Base-by-base conservation (phyloP, 2,797 vertebrate genomes). In the Oreortyx pictus region DNA sequence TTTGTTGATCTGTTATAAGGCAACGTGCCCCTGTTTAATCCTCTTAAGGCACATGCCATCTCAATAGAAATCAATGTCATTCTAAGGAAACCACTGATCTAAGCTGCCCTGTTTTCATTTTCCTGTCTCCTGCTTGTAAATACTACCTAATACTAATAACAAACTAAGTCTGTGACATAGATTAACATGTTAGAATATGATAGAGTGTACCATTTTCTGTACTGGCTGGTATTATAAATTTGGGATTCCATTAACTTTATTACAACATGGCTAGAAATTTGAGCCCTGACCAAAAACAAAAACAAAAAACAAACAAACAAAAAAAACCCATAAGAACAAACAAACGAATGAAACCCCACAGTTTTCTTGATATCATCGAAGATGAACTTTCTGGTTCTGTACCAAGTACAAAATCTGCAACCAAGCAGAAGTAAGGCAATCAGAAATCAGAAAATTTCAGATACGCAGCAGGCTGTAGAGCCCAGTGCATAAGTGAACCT, bases 351-450 rank as follows among this genome's bases (percentile, higher is more conserved):
- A 39, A 39, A 39, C 39, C 9, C 5, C 49, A 44, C 46, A 17
- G 9, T 67, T 88, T 75, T 57, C 47, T 46, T 1, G 0, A 14
- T 49, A 39, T 14, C 39, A n/a, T 9, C 0, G 1, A 71, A 41
- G 33, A 79, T 20, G 22, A 86, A 61, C n/a, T 75, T 14, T 78
- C 41, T 66, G 52, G 52, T 50, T 72, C 47, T 52, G 43, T 57
- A 31, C 35, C 10, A 41, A 5, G 15, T 29, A 67, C 37, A 24
- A 31, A 88, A 60, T 73, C 31, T 77, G 75, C 44, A 77, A 59
- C 8, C 16, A 77, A 62, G 44, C 18, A 67, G 56, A 67, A 72
- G 56, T 62, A 43, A 80, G 54, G 33, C 29, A 23, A 41, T 16
- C 33, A 72, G 70, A 71, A 76, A 43, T 35, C 24, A 35, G 65